Conservation (phyloP, 2,113 vertebrate genomes). For the Tachysurus vachellii region DNA sequence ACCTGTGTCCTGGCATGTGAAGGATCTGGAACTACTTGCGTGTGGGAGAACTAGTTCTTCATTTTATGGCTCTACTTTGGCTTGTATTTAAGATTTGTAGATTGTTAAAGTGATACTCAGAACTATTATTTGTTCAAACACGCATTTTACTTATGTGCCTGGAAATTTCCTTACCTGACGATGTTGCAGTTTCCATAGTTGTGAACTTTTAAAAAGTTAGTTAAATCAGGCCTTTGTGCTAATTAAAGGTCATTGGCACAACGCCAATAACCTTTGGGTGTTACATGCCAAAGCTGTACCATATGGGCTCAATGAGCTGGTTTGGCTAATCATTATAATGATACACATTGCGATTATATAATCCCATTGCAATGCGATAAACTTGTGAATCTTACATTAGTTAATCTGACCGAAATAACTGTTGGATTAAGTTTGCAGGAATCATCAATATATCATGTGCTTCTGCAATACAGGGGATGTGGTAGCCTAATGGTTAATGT, state of each 20-base stretch:
- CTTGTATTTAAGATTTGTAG: constrained; percentile 19
- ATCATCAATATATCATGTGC: background rate
- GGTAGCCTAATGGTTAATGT: no score
- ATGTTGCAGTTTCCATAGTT: background rate
- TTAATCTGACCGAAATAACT: no score
- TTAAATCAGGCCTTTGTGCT: background rate
- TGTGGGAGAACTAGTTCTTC: constrained; percentile 49
- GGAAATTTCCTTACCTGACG: background rate
- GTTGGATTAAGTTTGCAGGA: background rate
- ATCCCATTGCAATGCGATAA: background rate
- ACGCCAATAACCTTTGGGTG: background rate
- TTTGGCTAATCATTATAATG: background rate
- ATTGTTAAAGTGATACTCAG: background rate
- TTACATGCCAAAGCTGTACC: constrained; percentile 12
- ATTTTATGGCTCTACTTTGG: constrained; percentile 43
- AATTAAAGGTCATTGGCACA: background rate
- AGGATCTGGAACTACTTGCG: constrained; percentile 37
- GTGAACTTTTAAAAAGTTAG: constrained; percentile 12
- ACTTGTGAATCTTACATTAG: background rate
- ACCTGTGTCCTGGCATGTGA: constrained; percentile 39
- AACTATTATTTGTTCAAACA: background rate
- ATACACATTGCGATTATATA: background rate
- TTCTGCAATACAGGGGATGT: background rate
- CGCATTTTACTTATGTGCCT: background rate
- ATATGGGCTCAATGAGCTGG: background rate